Conservation (phyloP, 2,113 vertebrate species). For the Gasterosteus aculeatus region DNA sequence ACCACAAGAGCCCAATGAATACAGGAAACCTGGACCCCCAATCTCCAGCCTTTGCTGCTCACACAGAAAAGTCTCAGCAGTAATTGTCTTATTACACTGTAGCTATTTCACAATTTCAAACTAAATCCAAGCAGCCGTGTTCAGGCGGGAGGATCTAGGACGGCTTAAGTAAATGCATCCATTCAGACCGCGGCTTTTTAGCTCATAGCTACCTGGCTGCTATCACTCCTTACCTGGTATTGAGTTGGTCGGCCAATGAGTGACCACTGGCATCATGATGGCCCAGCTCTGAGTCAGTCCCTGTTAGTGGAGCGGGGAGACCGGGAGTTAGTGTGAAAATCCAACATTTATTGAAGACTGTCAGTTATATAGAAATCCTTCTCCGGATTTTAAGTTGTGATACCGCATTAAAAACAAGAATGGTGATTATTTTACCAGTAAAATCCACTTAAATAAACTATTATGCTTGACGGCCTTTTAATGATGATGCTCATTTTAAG, state of each 20-base stretch:
- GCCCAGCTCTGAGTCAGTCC: constrained; percentile 64
- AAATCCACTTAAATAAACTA: no score
- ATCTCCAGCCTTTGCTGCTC: background rate
- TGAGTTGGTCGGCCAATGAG: constrained; percentile 64
- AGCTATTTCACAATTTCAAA: constrained; percentile 1
- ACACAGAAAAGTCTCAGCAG: background rate
- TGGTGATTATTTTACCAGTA: background rate
- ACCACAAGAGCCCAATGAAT: background rate
- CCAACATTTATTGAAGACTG: background rate
- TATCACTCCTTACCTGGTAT: constrained; percentile 54
- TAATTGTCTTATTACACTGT: background rate
- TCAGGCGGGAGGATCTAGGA: background rate
- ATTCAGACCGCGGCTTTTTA: background rate
- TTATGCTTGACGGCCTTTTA: no score
- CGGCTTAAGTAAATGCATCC: background rate
- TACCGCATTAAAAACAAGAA: background rate
- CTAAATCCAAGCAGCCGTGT: background rate
- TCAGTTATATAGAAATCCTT: background rate
- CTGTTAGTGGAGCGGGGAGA: constrained; percentile 30
- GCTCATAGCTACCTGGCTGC: background rate
- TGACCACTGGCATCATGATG: constrained; percentile 65
- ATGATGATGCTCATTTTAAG: no score
- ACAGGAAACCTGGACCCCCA: background rate
- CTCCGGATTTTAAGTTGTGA: background rate
- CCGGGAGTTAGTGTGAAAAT: constrained; percentile 15